Evolutionary conservation across 2,113 vertebrate species (phyloP), one percentile per base, ranked within the genome.

Genomic region (Callithrix jacchus): DNA sequence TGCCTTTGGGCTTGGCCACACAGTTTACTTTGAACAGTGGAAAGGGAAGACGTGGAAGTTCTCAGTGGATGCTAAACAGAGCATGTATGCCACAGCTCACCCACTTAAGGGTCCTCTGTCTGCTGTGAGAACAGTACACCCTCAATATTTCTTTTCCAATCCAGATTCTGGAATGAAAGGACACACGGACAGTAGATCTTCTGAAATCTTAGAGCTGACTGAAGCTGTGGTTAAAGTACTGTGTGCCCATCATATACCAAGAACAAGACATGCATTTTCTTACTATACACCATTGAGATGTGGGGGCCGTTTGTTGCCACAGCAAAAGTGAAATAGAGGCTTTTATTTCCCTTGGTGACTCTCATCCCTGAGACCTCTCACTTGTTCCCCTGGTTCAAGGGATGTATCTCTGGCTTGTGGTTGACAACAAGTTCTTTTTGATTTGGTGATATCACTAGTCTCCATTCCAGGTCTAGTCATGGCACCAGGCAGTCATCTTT

Each of bases 91-190:
- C 54, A 81, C 42, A 56, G 49, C 7, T 81, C 30, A 49, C 13
- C 1, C 35, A 2, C 7, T 74, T 1, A 42, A 45, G 40, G 30
- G 16, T 47, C 37, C n/a, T 3, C 3, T 10, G 0, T 66, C 40
- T 42, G 30, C 18, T 6, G 1, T 2, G 54, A 47, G 20, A 86
- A 70, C 1, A 68, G 30, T 0, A 21, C 2, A 3, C 5, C 12
- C 54, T 68, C 47, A 11, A 0, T 5, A 17, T 66, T 87, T 42
- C n/a, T 73, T 40, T 47, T 83, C 45, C 14, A 20, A 1, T 61
- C 2, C 84, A 35, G n/a, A 79, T 73, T 93, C 54, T 54, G 7
- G 37, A 89, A 42, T n/a, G 12, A 37, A 45, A 37, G 76, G n/a
- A 82, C 21, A 37, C 6, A 1, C 20, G 20, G 20, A 10, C 1